Base-by-base conservation (phyloP, 2,888 invertebrate genomes). In the Conistra vaccinii region DNA sequence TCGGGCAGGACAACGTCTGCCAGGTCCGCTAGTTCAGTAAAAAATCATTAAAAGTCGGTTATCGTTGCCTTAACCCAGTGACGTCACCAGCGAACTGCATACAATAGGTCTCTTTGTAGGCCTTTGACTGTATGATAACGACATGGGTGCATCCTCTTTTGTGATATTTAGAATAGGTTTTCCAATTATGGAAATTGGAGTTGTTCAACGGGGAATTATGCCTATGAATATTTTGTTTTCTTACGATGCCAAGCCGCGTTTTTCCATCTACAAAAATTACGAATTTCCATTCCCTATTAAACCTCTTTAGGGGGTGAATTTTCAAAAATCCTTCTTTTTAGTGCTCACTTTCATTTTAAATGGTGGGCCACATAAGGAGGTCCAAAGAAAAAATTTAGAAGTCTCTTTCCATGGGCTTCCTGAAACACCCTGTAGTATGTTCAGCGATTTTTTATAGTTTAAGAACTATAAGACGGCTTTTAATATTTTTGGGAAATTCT, bases 1-100 rank as follows among this genome's bases (percentile, higher is more conserved):
- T n/a, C n/a, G n/a, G n/a, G n/a, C n/a, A n/a, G n/a, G n/a, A n/a
- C n/a, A n/a, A n/a, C n/a, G n/a, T n/a, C n/a, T n/a, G n/a, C n/a
- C n/a, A n/a, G n/a, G n/a, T n/a, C n/a, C n/a, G n/a, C n/a, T n/a
- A n/a, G n/a, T n/a, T n/a, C n/a, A n/a, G n/a, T n/a, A n/a, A n/a
- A n/a, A n/a, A n/a, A n/a, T n/a, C n/a, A n/a, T n/a, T n/a, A n/a
- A n/a, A n/a, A n/a, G n/a, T n/a, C n/a, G n/a, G n/a, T n/a, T n/a
- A n/a, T n/a, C n/a, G n/a, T n/a, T n/a, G n/a, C n/a, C n/a, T n/a
- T n/a, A 48, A 62, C 51, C 55, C 48, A 29, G 26, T 76, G 65
- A 61, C 65, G 35, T 66, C 77, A 81, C 65, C 26, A 42, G 35
- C 10, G 32, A 51, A 65, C 17, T 76, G n/a, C 53, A n/a, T 63